These are phyloP conservation scores for Oncorhynchus tshawytscha DNA, from an alignment of 2,113 vertebrate species.

Conservation along the genomic window DNA sequence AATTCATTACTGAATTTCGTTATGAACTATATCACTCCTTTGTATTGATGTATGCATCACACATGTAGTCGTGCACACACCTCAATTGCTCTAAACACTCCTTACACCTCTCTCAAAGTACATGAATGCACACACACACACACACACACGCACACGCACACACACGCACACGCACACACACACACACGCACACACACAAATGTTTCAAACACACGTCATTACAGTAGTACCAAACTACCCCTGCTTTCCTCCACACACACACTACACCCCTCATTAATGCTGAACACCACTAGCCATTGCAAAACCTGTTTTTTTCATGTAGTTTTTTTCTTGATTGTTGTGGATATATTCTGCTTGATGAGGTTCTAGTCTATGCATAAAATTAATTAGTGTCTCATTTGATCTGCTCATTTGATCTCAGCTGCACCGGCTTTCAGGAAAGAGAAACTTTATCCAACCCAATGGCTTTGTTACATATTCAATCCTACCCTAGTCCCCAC, in stretches of 20 bases:
- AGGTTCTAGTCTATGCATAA: not conserved
- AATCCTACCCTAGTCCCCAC: not conserved
- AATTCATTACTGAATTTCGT: too few species aligned
- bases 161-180: not conserved
- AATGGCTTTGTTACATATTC: not conserved
- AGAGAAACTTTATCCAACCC: not conserved
- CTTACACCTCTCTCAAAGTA: not conserved
- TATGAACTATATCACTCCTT: not conserved
- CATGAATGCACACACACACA: not conserved
- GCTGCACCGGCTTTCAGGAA: slow-evolving; percentile 1
- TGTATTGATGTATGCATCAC: not conserved
- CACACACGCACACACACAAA: slow-evolving; percentile 5
- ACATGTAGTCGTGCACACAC: slow-evolving; percentile 4
- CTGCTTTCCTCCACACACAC: not conserved
- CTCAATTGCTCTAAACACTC: not conserved
- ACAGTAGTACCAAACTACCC: too few species aligned
- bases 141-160: not conserved
- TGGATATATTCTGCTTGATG: not conserved
- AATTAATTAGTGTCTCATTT: slow-evolving; percentile 16
- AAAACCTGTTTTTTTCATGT: not conserved
- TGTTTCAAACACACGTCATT: not conserved
- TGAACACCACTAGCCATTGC: not conserved
- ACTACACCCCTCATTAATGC: not conserved
- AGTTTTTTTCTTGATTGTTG: not conserved
- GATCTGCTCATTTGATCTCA: slow-evolving; percentile 17